A percentile compares a stretch with the other conserved stretches of the same genome.
Conservation (phyloP, 1,140 invertebrate species). For the Calephelis nemesis region DNA sequence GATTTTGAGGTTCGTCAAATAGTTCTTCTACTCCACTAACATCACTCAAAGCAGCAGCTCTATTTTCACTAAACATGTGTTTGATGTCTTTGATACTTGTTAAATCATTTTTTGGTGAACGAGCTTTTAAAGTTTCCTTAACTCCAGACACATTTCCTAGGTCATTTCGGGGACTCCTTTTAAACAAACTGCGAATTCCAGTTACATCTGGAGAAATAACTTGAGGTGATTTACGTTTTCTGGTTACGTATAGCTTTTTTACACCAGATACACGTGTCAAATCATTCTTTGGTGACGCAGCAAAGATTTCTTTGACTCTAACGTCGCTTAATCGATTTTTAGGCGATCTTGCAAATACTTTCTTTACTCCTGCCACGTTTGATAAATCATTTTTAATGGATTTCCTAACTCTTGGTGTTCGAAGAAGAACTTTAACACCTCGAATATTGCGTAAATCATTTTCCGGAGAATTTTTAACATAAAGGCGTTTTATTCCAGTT, state of each 20-base stretch:
- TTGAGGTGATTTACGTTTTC: slow-evolving; percentile 41
- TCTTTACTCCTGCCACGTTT: slow-evolving; percentile 63
- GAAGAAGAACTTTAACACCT: slow-evolving; percentile 58
- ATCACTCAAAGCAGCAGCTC: slow-evolving; percentile 35
- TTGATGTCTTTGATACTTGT: slow-evolving; percentile 60
- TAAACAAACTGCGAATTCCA: slow-evolving; percentile 58
- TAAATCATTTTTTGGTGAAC: slow-evolving; percentile 53
- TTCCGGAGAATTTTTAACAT: slow-evolving; percentile 49
- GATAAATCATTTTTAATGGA: slow-evolving; percentile 67
- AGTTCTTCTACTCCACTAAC: slow-evolving; percentile 58
- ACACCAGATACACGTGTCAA: slow-evolving; percentile 61
- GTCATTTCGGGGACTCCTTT: slow-evolving; percentile 47
- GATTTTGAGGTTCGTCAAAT: slow-evolving; percentile 37
- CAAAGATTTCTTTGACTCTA: slow-evolving; percentile 51
- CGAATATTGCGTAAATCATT: slow-evolving; percentile 69
- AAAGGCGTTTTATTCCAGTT: slow-evolving; percentile 46
- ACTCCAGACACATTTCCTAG: slow-evolving; percentile 62
- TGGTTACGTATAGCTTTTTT: slow-evolving; percentile 48
- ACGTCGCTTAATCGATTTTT: slow-evolving; percentile 67
- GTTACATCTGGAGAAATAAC: slow-evolving; percentile 61
- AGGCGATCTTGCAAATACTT: slow-evolving; percentile 55
- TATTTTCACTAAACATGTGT: slow-evolving; percentile 43
- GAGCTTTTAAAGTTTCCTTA: slow-evolving; percentile 42
- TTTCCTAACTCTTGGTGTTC: slow-evolving; percentile 48
- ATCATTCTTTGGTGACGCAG: slow-evolving; percentile 67